These are phyloP conservation scores for Origma solitaria DNA, from an alignment of 2,113 vertebrate species.

Conservation along the genomic window DNA sequence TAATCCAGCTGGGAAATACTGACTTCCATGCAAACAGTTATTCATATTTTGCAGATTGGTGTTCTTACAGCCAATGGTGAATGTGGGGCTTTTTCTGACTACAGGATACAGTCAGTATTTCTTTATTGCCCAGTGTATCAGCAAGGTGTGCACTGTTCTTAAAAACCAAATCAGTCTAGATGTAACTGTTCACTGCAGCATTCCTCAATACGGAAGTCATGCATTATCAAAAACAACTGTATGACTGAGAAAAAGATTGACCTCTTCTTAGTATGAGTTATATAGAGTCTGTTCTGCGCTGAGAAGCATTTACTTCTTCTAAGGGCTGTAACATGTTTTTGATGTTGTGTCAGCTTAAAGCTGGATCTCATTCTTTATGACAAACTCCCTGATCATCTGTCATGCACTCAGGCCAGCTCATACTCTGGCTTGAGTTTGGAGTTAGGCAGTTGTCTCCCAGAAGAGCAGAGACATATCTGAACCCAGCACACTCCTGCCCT, in stretches of 20 bases:
- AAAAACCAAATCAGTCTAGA: neutral
- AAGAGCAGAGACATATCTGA: neutral
- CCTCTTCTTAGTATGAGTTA: neutral
- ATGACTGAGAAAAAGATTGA: neutral
- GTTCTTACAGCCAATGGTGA: neutral
- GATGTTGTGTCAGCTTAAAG: neutral
- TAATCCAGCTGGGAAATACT: neutral
- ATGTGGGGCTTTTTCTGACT: neutral
- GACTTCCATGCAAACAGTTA: neutral
- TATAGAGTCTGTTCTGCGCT: neutral
- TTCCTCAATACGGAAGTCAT: neutral
- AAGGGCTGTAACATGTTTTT: neutral
- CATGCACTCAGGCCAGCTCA: accelerated
- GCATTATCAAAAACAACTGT: neutral
- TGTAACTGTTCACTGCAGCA: neutral
- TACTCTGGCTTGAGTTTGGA: neutral
- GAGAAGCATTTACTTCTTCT: neutral
- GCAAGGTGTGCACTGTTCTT: neutral
- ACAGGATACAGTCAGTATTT: neutral
- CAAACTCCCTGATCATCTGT: neutral
- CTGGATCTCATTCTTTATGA: neutral
- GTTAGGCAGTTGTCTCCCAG: neutral
- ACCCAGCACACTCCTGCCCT: neutral
- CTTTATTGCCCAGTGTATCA: neutral
- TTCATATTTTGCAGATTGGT: neutral